These are phyloP conservation scores for Nysson spinosus DNA, from an alignment of 2,888 invertebrate species.

Conservation along the genomic window DNA sequence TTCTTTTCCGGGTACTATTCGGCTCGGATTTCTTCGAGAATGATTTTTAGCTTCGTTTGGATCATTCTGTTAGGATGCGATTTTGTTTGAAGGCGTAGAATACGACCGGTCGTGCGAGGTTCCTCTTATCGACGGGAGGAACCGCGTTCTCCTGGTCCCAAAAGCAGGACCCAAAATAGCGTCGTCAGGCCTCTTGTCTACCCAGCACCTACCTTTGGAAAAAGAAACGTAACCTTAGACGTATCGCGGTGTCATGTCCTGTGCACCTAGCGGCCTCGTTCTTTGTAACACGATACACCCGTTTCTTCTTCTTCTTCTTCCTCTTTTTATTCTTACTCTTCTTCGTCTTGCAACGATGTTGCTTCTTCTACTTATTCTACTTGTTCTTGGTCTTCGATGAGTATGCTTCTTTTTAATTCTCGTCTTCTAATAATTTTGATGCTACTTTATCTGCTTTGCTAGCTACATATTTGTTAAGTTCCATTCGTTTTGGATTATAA, in stretches of 20 bases:
- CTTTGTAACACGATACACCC: slow-evolving; percentile 74
- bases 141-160: slow-evolving; percentile 33
- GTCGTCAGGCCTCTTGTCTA: slow-evolving; percentile 37
- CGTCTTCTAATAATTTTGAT: not conserved
- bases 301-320: slow-evolving; percentile 54
- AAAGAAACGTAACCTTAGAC: slow-evolving; percentile 74
- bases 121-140: slow-evolving; percentile 60
- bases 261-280: slow-evolving; percentile 73
- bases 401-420: slow-evolving; percentile 6
- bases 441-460: not conserved
- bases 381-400: slow-evolving; percentile 6
- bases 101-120: slow-evolving; percentile 57
- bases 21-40: slow-evolving; percentile 34
- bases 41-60: slow-evolving; percentile 24
- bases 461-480: too few relatives aligned
- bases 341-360: slow-evolving; percentile 14
- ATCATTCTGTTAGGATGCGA: slow-evolving; percentile 17
- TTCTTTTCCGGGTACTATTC: slow-evolving; percentile 23
- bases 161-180: slow-evolving; percentile 55
- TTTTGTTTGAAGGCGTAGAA: slow-evolving; percentile 26
- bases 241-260: slow-evolving; percentile 73
- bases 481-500: too few relatives aligned
- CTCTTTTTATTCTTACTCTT: slow-evolving; percentile 19
- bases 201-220: slow-evolving; percentile 51
- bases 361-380: slow-evolving; percentile 10